Evolutionary conservation across 1,140 invertebrate genomes (phyloP), one percentile per base, ranked within the genome.

Genomic region (Drosophila nigrodunni): DNA sequence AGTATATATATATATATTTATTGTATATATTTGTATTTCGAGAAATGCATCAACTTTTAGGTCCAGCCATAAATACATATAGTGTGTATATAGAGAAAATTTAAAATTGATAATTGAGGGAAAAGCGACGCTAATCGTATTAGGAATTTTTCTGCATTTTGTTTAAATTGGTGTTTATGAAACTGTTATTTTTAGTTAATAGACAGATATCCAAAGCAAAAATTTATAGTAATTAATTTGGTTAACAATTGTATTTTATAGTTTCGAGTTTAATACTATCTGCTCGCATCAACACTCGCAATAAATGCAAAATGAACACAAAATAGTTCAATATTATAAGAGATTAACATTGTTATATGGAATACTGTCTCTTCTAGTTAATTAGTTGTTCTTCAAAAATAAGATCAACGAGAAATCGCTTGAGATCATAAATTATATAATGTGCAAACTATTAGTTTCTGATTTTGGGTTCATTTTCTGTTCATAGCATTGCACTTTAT

Each of bases 391-490:
- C 3, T 47, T 37, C 25, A 30, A 8, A 49, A 49, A 18, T 35
- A 18, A 60, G 25, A 49, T 60, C 58, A 30, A 15, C 46, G 34
- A 35, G 25, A 35, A n/a, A 49, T 49, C 13, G 25, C 25, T 47
- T 61, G 35, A 66, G 67, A 72, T 72, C 67, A 72, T 79, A 50
- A 41, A 61, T 61, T 61, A 61, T 61, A 49, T 58, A 37, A 41
- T 62, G 65, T 72, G 74, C 74, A 78, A 86, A 62, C 70, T 77
- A 88, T 52, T 60, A 39, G 72, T 54, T 68, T 70, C 25, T 8
- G 41, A 57, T 68, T 60, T 60, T 43, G 8, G 25, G 49, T 8
- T 57, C 30, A 9, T 43, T 57, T 50, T 46, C 25, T 66, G 39
- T 55, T 46, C 7, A 35, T 41, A 25, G 37, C 59, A 49, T 60